Evolutionary conservation across 1,140 invertebrate species (phyloP), one percentile per base, ranked within the genome.

Genomic region (Leptoteleia sp.): DNA sequence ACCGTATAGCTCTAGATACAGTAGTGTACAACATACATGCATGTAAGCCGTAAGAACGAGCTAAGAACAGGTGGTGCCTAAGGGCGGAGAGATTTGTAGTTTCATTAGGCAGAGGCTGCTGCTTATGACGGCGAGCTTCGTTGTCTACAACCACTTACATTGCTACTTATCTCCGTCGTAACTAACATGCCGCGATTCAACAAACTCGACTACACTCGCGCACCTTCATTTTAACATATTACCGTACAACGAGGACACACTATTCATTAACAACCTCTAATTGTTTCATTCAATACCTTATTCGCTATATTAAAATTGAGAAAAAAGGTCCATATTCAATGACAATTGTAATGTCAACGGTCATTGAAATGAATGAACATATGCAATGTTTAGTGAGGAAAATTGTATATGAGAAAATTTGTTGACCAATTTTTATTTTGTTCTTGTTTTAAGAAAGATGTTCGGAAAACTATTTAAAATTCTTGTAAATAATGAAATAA

Each of bases 101-200:
- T 89, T 89, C 88, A 89, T 89, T 89, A 89, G 87, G 86, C 83
- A 83, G 79, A 88, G 86, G 84, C 81, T 89, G 88, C 82, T 89
- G 86, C 87, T 89, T 89, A 89, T 87, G 87, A 88, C 83, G 81
- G 76, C 81, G 81, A 75, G 79, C 57, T 82, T 83, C 79, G 84
- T 88, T 88, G 88, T 89, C 88, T 89, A 89, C 88, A 89, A 89
- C 86, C 88, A 88, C 88, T 89, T 89, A 89, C 88, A 89, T 80
- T 80, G 83, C 87, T 89, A 89, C 87, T 89, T 89, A 89, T 85
- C 83, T 88, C 57, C 67, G 61, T 82, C 81, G 77, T 83, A 84
- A 84, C 80, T 85, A 84, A 83, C 71, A 64, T 72, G 7, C 33
- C 19, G 45, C 62, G 64, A 80, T 72, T 70, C 48, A 67, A 70